These are phyloP conservation scores for Empis stercorea DNA, from an alignment of 2,888 invertebrate genomes.

Conservation along the genomic window DNA sequence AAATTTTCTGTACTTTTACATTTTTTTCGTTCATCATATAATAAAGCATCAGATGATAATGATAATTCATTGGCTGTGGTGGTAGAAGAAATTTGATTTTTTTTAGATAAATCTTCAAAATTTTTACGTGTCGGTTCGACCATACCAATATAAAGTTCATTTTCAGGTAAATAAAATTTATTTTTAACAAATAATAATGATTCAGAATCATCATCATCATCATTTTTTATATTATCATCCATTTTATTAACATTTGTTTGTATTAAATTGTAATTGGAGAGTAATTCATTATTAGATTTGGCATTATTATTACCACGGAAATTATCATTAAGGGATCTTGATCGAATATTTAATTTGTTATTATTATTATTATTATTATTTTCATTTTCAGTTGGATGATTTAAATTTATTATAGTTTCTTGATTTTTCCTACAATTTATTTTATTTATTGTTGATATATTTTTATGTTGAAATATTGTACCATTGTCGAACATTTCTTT, in stretches of 20 bases:
- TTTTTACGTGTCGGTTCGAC: conserved; percentile 28
- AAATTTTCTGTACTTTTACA: conserved; percentile 8
- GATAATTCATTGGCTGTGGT: no score
- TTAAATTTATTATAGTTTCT: background rate
- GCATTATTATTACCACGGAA: background rate
- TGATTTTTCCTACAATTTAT: no score
- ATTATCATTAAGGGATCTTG: background rate
- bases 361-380: background rate
- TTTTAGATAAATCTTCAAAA: conserved; percentile 24
- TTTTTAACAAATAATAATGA: conserved; percentile 5
- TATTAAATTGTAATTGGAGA: no score
- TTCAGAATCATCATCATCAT: background rate
- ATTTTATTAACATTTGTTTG: background rate
- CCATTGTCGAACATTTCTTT: conserved; percentile 27
- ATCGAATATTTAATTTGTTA: background rate
- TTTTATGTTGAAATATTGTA: background rate
- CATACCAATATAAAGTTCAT: conserved; percentile 23
- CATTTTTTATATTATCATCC: conserved; percentile 7
- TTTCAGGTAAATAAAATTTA: conserved; percentile 13
- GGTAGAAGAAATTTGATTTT: background rate
- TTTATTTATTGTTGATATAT: no score
- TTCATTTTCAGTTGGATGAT: no score
- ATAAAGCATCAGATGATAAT: no score
- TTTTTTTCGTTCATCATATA: conserved; percentile 5
- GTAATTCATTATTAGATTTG: background rate